Evolutionary conservation across 1,140 invertebrate genomes (phyloP), one percentile per base, ranked within the genome.

Genomic region (Ptiloglossa arizonensis): DNA sequence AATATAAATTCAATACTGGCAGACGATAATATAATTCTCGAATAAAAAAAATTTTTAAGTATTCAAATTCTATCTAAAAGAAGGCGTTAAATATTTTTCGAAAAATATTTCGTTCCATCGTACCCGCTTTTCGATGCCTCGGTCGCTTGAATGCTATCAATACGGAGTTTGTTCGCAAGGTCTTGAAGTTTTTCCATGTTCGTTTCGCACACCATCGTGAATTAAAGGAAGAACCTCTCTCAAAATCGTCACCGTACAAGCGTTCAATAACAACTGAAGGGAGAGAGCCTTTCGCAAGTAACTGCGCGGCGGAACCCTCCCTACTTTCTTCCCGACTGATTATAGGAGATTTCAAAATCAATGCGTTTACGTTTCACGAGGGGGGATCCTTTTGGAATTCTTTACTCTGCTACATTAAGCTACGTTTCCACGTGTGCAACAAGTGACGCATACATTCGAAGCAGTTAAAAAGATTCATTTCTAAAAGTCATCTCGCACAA

Each of bases 91-190:
- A 59, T 60, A 24, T 35, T 22, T 22, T 3, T 2, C 1, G 3
- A 2, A 29, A 54, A 68, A 9, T 27, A 15, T 32, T 27, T 17
- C 2, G 11, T 70, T 44, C 62, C n/a, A n/a, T 77, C 68, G 19
- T 88, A 92, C 90, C 91, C 91, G 90, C 91, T 92, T 59, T 92
- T 92, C 1, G 90, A 91, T 15, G 88, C 87, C 35, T 91, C 86
- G 2, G 91, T 92, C 0, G 90, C 87, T 57, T 80, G 70, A 17
- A 93, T 94, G 63, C 94, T 94, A 52, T 94, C 89, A 76, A 96
- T 94, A 63, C 96, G 91, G 32, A 97, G 91, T 71, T 92, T 94
- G 86, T 95, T 95, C 27, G 96, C 96, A 82, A 95, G 93, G 86
- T 96, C 95, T 71, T 94, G 92, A 8, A 96, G 91, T 56, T 93